Conservation (phyloP, 2,888 invertebrate species). For the Hybos culiciformis region DNA sequence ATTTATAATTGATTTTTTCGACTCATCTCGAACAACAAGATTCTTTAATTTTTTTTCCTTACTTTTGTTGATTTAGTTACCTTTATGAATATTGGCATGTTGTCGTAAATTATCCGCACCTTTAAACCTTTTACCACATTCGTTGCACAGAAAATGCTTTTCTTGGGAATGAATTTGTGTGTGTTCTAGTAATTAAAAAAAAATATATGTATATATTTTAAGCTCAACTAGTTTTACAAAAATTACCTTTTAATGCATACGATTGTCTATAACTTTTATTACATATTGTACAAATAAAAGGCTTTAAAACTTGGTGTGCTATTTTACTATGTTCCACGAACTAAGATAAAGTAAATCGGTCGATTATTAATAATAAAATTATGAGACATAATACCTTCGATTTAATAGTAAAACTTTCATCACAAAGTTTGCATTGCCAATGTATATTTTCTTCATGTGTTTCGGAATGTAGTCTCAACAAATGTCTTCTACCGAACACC, state of each 20-base stretch:
- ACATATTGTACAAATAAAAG: conserved; percentile 36
- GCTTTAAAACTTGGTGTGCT: conserved; percentile 36
- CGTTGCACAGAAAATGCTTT: conserved; percentile 41
- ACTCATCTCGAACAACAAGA: too few relatives aligned
- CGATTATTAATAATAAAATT: too few relatives aligned
- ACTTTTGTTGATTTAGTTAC: too few relatives aligned
- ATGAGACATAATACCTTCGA: conserved; percentile 44
- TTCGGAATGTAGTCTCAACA: conserved; percentile 39
- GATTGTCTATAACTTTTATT: conserved; percentile 37
- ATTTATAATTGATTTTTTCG: too few relatives aligned
- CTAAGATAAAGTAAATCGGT: too few relatives aligned
- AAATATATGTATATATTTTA: too few relatives aligned
- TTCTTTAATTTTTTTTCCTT: too few relatives aligned
- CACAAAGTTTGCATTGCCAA: conserved; percentile 42
- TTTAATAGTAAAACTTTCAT: conserved; percentile 42
- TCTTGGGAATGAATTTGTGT: conserved; percentile 40
- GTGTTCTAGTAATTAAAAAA: too few relatives aligned
- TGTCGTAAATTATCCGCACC: conserved; percentile 44
- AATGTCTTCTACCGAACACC: too few relatives aligned
- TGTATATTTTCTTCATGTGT: conserved; percentile 41
- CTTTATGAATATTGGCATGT: conserved; percentile 43
- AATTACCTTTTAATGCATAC: conserved; percentile 42
- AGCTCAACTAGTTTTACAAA: conserved; percentile 39
- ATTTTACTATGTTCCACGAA: too few relatives aligned
- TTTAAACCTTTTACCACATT: conserved; percentile 43